These are phyloP conservation scores for Anthoscopus minutus DNA, from an alignment of 2,113 vertebrate species.

Conservation along the genomic window DNA sequence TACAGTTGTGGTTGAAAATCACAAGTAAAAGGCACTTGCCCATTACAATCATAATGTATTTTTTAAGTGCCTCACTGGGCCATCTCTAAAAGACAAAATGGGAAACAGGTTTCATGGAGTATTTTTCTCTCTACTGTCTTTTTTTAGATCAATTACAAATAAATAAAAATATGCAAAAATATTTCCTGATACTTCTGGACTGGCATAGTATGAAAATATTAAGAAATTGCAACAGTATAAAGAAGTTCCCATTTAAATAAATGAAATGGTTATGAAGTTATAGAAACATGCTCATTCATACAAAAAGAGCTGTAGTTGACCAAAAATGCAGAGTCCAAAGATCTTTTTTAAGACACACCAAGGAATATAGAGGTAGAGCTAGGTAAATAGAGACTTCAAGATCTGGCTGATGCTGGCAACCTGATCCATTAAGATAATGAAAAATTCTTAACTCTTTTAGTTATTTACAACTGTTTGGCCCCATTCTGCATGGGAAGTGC, in stretches of 20 bases:
- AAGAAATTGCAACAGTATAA: not conserved
- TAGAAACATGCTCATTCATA: not conserved
- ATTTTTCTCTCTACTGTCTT: not conserved
- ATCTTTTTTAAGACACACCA: not conserved
- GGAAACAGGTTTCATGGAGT: not conserved
- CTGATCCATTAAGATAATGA: not conserved
- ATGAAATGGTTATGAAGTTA: fast-evolving
- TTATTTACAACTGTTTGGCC: not conserved
- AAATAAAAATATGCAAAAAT: not conserved
- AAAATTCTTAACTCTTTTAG: not conserved
- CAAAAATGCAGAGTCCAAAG: not conserved
- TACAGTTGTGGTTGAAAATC: not conserved
- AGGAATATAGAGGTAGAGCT: not conserved
- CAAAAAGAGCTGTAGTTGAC: not conserved
- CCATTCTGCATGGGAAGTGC: not conserved
- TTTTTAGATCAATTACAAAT: not conserved
- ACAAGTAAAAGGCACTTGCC: not conserved
- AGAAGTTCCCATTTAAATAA: not conserved
- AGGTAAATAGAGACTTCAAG: not conserved
- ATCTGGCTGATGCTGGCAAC: not conserved
- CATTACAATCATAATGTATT: not conserved
- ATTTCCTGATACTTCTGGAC: not conserved
- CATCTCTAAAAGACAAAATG: not conserved
- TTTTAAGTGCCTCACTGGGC: not conserved
- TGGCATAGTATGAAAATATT: not conserved